These are phyloP conservation scores for Asobara japonica DNA, from an alignment of 1,140 invertebrate species.

Conservation along the genomic window DNA sequence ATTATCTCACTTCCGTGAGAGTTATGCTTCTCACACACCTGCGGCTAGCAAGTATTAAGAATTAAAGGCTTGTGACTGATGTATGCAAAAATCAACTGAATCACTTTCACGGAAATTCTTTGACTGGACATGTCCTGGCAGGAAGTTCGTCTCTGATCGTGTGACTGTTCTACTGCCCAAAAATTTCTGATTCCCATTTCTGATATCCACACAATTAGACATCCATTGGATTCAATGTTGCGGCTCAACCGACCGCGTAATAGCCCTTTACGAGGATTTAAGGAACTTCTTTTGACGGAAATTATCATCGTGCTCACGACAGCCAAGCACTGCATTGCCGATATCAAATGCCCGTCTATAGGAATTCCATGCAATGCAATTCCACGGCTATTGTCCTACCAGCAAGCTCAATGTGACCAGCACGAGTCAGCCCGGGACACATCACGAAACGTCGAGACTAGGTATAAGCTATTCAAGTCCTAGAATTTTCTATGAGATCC, in stretches of 20 bases:
- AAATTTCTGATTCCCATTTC: no score
- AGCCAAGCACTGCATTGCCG: not conserved
- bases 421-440: no score
- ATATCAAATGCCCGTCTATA: not conserved
- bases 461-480: no score
- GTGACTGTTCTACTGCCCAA: no score
- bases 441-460: no score
- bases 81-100: not conserved
- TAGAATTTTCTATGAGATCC: no score
- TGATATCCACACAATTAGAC: not conserved
- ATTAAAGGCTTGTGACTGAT: not conserved
- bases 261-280: not conserved
- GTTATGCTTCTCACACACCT: not conserved
- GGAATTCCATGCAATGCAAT: not conserved
- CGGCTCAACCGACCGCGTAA: not conserved
- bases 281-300: not conserved
- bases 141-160: no score
- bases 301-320: not conserved
- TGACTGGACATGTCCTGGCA: no score
- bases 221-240: not conserved
- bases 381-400: not conserved
- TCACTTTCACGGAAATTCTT: not conserved
- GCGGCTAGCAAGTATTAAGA: not conserved
- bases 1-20: conserved; percentile 9
- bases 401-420: not conserved